Base-by-base conservation (phyloP, 2,888 invertebrate species). In the Thymelicus sylvestris region DNA sequence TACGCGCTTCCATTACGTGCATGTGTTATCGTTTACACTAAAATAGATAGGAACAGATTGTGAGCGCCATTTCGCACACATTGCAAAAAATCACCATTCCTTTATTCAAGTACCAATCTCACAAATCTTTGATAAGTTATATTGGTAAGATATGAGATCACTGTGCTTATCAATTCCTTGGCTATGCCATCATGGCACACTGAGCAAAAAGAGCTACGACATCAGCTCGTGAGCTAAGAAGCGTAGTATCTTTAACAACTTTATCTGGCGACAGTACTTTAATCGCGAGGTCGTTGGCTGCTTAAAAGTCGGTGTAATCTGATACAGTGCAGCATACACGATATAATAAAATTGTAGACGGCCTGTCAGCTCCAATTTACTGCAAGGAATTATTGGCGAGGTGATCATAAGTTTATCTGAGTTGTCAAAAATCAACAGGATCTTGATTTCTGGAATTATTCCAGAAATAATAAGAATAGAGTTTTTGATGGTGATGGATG, bases 221-320 rank as follows among this genome's bases (percentile, higher is more conserved):
- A 10, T 44, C 44, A 44, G 44, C 12, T 44, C 44, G 44, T 44
- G 52, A 52, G 24, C 10, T 19, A 10, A 24, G n/a, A 10, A 24
- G n/a, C 41, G 61, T 8, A 10, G 15, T 24, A 13, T 19, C 47
- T 19, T 31, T 44, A 38, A 66, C 31, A 47, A 59, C 44, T 66
- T 66, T 31, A 38, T 39, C 44, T 24, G 24, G 62, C 67, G 62
- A 68, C 24, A 39, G 62, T 68, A 68, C 67, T 38, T 31, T 62
- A 55, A 62, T 62, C 62, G 62, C 44, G 67, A 68, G 67, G 67
- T 68, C 67, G 67, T 68, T 68, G 67, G 55, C 67, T 62, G 62
- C 52, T 68, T 62, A 52, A 68, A 62, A 68, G 67, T 44, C 24
- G 44, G 57, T 47, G 61, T 67, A 62, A 62, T 62, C 62, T 47